Evolutionary conservation across 2,113 vertebrate species (phyloP), one percentile per base, ranked within the genome.

Genomic region (Stercorarius parasiticus): DNA sequence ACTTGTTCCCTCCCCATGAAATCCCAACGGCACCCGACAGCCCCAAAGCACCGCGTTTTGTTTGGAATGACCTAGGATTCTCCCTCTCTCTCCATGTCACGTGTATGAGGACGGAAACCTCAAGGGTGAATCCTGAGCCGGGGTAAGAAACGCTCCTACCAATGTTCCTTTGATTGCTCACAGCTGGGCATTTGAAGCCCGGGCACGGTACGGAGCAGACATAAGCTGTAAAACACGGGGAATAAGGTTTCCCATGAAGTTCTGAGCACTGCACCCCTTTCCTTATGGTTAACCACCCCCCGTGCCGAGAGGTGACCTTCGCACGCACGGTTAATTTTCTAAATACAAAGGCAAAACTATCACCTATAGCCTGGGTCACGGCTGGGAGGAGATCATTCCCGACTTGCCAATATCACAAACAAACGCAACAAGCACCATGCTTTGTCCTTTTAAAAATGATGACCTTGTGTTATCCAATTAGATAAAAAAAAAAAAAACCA

Each of bases 1-100:
- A 87, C 80, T 32, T 52, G 85, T 47, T 56, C 91, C 95, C 95
- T 96, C 87, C 76, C 84, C 53, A 5, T 32, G 92, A 94, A 95
- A 91, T 79, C 95, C 88, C 95, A 77, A 69, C 88, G 67, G 82
- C 71, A 74, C 77, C 73, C 36, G 80, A 85, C 83, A 76, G 91
- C 42, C 52, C 86, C 36, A 1, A 69, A 82, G 84, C 4, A 30
- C 82, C 65, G 62, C 66, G 30, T 87, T 88, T 83, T 73, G 47
- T 47, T 79, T 78, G 61, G 86, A 74, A 88, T 70, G 21, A 69
- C 81, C 90, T 66, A 71, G 43, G 38, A 2, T 59, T 21, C 21
- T 23, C 62, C 6, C 71, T 23, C 32, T 86, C 76, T 87, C 88
- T 86, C 84, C 53, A 47, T 53, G 67, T 84, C 70, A 42, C 12